These are phyloP conservation scores for Brienomyrus brachyistius DNA, from an alignment of 2,113 vertebrate genomes.

Conservation along the genomic window DNA sequence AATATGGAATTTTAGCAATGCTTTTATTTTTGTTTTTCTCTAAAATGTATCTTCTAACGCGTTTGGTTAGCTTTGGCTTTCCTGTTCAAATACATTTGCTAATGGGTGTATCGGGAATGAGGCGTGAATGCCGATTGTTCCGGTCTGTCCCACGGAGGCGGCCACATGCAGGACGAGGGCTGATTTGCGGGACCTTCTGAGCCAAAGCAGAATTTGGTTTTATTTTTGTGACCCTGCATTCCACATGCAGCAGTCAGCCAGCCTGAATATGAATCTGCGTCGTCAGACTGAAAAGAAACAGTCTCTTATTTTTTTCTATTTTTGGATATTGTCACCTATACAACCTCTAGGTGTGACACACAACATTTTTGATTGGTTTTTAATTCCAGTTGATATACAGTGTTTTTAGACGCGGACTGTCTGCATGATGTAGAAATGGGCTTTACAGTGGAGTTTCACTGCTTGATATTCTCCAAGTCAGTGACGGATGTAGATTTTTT, in stretches of 20 bases:
- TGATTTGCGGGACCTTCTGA: neutral
- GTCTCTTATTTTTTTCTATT: slow-evolving; percentile 44
- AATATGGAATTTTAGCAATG: neutral
- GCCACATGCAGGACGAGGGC: neutral
- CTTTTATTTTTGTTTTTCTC: neutral
- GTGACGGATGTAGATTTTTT: neutral
- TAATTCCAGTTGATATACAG: neutral
- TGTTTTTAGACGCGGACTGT: slow-evolving; percentile 20
- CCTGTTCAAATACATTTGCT: neutral
- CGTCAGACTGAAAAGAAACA: neutral
- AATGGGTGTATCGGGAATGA: neutral
- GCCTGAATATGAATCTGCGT: neutral
- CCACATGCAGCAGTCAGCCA: neutral
- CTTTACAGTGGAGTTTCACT: neutral
- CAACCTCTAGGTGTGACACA: slow-evolving; percentile 19
- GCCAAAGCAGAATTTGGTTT: neutral
- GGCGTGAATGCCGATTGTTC: neutral
- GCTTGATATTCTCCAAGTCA: neutral
- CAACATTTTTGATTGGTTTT: slow-evolving; percentile 12
- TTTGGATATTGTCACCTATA: slow-evolving; percentile 26
- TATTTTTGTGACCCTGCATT: neutral
- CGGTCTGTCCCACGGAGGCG: neutral
- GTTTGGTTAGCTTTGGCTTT: neutral
- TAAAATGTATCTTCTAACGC: neutral
- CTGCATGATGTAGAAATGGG: slow-evolving; percentile 23